Evolutionary conservation across 2,888 invertebrate genomes (phyloP).

Genomic region (Sinopyrophorus schimmeli): DNA sequence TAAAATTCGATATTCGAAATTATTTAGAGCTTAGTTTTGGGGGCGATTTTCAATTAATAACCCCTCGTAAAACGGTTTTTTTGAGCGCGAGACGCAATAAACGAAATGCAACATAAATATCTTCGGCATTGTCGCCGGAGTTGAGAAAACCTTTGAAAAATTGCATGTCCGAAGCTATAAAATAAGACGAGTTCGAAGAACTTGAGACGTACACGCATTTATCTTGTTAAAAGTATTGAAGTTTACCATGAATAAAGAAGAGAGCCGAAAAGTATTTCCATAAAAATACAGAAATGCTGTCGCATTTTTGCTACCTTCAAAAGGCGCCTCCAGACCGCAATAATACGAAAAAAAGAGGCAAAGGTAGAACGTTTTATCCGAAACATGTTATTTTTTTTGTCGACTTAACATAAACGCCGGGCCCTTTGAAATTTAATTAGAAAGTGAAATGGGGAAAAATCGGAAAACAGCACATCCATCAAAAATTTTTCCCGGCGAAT

Average conservation of each 20-base stretch:
- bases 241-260: slow-evolving; percentile 15
- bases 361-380: too few species aligned
- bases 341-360: too few species aligned
- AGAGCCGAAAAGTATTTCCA: slow-evolving; percentile 9
- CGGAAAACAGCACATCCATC: slow-evolving; percentile 4
- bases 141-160: slow-evolving; percentile 8
- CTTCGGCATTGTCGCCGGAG: slow-evolving; percentile 9
- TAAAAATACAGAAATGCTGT: slow-evolving; percentile 11
- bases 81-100: too few species aligned
- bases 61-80: too few species aligned
- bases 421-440: slow-evolving; percentile 5
- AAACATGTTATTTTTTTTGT: too few species aligned
- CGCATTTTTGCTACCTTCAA: slow-evolving; percentile 8
- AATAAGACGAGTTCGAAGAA: slow-evolving; percentile 17
- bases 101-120: too few species aligned
- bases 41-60: too few species aligned
- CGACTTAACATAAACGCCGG: too few species aligned
- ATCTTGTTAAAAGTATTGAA: slow-evolving; percentile 13
- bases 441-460: slow-evolving; percentile 12
- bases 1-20: too few species aligned
- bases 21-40: too few species aligned
- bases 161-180: slow-evolving; percentile 19
- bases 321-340: too few species aligned
- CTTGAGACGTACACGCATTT: slow-evolving; percentile 18
- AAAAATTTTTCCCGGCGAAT: slow-evolving; percentile 10